Conservation (phyloP, 2,113 vertebrate genomes). For the Ptychochromis oligacanthus region DNA sequence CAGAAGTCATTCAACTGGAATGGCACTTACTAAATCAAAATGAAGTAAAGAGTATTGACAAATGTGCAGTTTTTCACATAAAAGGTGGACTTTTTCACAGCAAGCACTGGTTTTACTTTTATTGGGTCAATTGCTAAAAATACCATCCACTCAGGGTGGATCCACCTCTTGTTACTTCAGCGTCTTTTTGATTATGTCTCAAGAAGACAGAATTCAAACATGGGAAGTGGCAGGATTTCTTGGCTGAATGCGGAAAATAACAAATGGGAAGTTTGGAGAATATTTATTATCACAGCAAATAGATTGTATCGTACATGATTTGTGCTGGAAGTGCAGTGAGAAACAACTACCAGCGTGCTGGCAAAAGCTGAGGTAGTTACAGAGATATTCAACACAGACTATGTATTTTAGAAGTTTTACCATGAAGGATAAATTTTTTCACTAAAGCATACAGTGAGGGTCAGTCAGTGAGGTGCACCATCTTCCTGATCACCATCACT, state of each 20-base stretch:
- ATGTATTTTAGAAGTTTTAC: not conserved
- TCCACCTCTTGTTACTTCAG: not conserved
- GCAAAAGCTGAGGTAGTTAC: not conserved
- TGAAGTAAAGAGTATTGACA: not conserved
- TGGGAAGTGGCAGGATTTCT: not conserved
- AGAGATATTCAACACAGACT: not conserved
- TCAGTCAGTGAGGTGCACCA: too few relatives aligned
- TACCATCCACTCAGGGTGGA: not conserved
- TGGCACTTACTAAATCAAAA: not conserved
- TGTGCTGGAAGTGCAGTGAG: not conserved
- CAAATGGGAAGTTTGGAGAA: conserved; percentile 1
- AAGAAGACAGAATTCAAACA: not conserved
- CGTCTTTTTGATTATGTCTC: not conserved
- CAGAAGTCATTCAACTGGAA: not conserved
- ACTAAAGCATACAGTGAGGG: too few relatives aligned
- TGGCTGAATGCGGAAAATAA: not conserved
- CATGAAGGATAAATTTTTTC: not conserved
- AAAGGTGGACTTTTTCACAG: not conserved
- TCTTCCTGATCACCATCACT: too few relatives aligned
- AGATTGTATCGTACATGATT: not conserved
- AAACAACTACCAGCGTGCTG: not conserved
- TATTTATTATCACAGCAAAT: not conserved
- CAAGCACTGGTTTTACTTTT: not conserved
- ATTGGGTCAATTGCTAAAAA: not conserved
- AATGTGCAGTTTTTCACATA: not conserved